phyloP scores from a whole-genome alignment of 2,888 invertebrate species.

The Arge pagana region DNA sequence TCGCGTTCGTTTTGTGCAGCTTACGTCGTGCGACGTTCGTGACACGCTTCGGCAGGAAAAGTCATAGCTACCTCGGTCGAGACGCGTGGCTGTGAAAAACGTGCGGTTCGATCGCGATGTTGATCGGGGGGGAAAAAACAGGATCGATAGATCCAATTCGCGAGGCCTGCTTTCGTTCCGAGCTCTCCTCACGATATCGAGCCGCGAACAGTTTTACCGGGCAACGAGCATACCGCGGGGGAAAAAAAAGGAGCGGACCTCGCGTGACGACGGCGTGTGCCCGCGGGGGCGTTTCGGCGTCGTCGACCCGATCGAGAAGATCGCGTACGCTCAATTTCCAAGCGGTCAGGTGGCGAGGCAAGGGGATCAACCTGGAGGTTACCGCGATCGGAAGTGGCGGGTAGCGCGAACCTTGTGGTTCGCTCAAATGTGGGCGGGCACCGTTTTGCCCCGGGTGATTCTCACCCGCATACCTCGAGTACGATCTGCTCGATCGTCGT shows the following conservation, averaged over 20 bases:
- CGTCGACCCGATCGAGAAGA: slow-evolving; percentile 28
- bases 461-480: slow-evolving; percentile 52
- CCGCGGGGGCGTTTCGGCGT: slow-evolving; percentile 55
- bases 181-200: no score
- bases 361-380: slow-evolving; percentile 25
- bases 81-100: no score
- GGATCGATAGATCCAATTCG: no score
- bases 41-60: no score
- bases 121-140: no score
- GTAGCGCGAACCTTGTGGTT: slow-evolving; percentile 36
- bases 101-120: no score
- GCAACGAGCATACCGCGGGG: background rate
- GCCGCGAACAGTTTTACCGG: no score
- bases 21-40: no score
- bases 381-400: slow-evolving; percentile 25
- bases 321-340: slow-evolving; percentile 18
- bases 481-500: slow-evolving; percentile 21
- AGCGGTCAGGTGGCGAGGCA: slow-evolving; percentile 36
- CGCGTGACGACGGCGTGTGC: slow-evolving; percentile 54
- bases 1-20: no score
- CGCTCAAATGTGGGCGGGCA: slow-evolving; percentile 54
- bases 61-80: no score
- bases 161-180: no score
- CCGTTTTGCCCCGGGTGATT: slow-evolving; percentile 46
- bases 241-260: slow-evolving; percentile 25